phyloP scores from a whole-genome alignment of 2,113 vertebrate genomes.

The Lamprologus lemairii region DNA sequence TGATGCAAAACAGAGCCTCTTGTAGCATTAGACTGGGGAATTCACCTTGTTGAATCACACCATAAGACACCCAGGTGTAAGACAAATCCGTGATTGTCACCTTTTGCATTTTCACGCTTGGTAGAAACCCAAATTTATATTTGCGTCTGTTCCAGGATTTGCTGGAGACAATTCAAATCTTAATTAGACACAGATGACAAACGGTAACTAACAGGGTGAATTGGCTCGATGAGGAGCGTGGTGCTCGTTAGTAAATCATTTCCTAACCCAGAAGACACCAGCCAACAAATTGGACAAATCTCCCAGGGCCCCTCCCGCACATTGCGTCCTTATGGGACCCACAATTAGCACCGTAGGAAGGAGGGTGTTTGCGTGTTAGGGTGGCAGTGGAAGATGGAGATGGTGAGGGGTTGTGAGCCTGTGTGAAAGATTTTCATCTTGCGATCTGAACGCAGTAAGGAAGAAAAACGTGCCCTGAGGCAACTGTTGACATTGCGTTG shows the following conservation, averaged over 20 bases:
- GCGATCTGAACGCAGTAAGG: slow-evolving; percentile 16
- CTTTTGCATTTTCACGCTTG: background rate
- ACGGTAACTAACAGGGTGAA: background rate
- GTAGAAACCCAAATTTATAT: background rate
- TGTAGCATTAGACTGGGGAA: background rate
- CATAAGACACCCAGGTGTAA: background rate
- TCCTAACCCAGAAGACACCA: slow-evolving; percentile 76
- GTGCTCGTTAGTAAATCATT: slow-evolving; percentile 66
- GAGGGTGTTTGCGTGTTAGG: slow-evolving; percentile 3
- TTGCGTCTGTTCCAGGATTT: background rate
- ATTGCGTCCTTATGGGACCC: slow-evolving; percentile 72
- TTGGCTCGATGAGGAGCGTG: background rate
- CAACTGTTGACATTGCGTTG: slow-evolving; percentile 84
- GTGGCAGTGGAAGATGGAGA: background rate
- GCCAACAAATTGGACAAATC: slow-evolving; percentile 60
- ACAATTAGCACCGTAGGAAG: slow-evolving; percentile 81
- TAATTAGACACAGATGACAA: background rate
- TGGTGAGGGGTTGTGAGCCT: slow-evolving; percentile 31
- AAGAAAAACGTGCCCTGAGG: slow-evolving; percentile 76
- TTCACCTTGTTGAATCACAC: background rate
- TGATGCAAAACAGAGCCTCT: background rate
- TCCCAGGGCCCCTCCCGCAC: slow-evolving; percentile 56
- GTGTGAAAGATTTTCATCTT: slow-evolving; percentile 82
- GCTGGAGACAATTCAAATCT: background rate
- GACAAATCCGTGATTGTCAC: background rate